These are phyloP conservation scores for Pristionchus exspectatus DNA, from an alignment of 2,888 invertebrate genomes.

Conservation along the genomic window DNA sequence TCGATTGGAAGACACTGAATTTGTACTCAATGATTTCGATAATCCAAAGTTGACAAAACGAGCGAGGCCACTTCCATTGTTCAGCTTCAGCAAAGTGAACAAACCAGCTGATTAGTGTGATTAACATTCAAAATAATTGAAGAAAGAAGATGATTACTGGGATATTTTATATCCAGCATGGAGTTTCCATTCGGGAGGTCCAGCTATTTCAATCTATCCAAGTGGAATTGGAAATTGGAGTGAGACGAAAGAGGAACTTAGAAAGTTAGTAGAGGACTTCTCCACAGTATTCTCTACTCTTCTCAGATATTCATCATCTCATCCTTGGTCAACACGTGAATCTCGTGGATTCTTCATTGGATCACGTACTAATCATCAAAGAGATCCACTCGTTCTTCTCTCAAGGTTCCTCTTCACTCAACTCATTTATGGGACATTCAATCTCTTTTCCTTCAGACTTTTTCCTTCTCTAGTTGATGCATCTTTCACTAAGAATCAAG, in stretches of 20 bases:
- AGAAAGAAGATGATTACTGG: constrained; percentile 85
- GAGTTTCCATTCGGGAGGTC: constrained; percentile 99
- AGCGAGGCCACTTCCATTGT: constrained; percentile 17
- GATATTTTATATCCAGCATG: constrained; percentile 95
- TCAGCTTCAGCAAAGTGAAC: constrained; percentile 50
- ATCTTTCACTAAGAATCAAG: constrained; percentile 97
- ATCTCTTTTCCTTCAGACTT: constrained; percentile 67
- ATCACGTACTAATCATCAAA: constrained; percentile 92
- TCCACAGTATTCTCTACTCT: background rate
- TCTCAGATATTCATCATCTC: constrained; percentile 28
- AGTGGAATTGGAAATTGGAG: constrained; percentile 96
- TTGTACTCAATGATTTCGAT: constrained; percentile 48
- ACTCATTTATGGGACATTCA: background rate
- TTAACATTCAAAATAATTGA: constrained; percentile 62
- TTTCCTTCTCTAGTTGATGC: constrained; percentile 90
- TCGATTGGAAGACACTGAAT: constrained; percentile 26
- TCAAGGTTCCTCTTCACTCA: constrained; percentile 71
- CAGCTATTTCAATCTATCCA: constrained; percentile 94
- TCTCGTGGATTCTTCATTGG: constrained; percentile 89
- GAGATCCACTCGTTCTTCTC: constrained; percentile 91
- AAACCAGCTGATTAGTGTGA: background rate
- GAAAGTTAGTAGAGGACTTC: constrained; percentile 79
- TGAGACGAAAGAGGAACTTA: constrained; percentile 86
- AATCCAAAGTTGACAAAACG: constrained; percentile 2
- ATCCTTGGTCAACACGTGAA: constrained; percentile 85